phyloP scores from a whole-genome alignment of 2,113 vertebrate genomes.

The Hippocampus abdominalis region DNA sequence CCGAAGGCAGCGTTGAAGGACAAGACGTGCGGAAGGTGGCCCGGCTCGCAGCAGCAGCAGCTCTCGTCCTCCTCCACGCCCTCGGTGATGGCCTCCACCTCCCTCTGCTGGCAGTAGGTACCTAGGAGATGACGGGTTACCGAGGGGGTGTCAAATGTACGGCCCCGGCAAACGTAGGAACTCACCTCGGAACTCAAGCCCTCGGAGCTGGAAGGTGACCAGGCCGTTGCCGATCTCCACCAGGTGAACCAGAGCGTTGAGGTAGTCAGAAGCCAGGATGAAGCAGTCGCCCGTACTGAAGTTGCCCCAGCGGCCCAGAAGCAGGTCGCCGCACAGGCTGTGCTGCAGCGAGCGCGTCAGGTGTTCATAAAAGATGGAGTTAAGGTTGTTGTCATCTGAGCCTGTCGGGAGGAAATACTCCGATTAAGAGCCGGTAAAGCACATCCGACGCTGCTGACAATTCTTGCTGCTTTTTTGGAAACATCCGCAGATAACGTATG shows the following conservation, averaged over 20 bases:
- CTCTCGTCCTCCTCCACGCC: slow-evolving; percentile 89
- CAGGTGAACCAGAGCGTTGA: slow-evolving; percentile 88
- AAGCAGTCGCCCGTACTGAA: slow-evolving; percentile 86
- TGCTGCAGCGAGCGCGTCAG: slow-evolving; percentile 86
- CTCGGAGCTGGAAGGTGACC: slow-evolving; percentile 86
- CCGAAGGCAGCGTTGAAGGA: slow-evolving; percentile 88
- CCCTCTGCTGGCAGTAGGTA: slow-evolving; percentile 88
- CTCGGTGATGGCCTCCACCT: slow-evolving; percentile 90
- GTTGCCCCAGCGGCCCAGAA: slow-evolving; percentile 87
- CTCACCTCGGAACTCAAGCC: slow-evolving; percentile 89
- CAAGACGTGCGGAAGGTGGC: slow-evolving; percentile 83
- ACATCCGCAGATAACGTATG: too few species aligned
- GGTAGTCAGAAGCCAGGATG: slow-evolving; percentile 88
- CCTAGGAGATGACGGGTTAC: slow-evolving; percentile 55
- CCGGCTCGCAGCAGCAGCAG: slow-evolving; percentile 89
- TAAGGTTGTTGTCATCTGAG: slow-evolving; percentile 87
- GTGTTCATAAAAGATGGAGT: slow-evolving; percentile 92
- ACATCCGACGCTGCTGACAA: not conserved
- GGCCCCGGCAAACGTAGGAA: too few species aligned
- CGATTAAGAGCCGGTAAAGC: not conserved
- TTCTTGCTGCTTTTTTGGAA: too few species aligned
- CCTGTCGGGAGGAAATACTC: slow-evolving; percentile 55
- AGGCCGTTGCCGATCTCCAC: slow-evolving; percentile 89
- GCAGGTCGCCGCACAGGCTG: slow-evolving; percentile 86
- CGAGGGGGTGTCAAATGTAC: not conserved